Conservation (phyloP, 2,888 invertebrate genomes). For the Drosophila peninsularis region DNA sequence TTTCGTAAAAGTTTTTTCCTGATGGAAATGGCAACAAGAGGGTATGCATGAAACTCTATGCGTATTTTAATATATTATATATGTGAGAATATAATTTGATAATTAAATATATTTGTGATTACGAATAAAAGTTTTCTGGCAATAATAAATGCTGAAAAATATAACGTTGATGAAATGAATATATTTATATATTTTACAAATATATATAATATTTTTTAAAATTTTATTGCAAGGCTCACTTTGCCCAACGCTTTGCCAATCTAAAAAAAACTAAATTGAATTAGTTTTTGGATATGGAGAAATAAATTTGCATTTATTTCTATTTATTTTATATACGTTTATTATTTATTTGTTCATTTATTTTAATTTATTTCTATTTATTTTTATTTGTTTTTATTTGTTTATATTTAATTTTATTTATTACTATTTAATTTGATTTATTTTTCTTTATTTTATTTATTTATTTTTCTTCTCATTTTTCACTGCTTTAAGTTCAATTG, state of each 20-base stretch:
- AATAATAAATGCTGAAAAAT: neutral
- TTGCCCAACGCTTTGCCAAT: no score
- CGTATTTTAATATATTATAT: neutral
- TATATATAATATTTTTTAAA: no score
- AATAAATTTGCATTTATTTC: no score
- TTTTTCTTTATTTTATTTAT: neutral
- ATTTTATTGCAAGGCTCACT: no score
- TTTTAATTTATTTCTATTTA: no score
- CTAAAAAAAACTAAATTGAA: neutral
- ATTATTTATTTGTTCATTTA: no score
- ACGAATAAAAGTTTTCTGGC: neutral
- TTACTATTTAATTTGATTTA: no score
- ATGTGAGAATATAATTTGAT: neutral
- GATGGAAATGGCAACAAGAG: no score
- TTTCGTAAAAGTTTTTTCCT: neutral
- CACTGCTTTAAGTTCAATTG: neutral
- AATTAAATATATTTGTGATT: neutral
- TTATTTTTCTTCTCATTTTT: neutral
- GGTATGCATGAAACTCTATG: neutral
- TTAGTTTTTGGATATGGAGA: neutral
- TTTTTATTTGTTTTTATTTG: no score
- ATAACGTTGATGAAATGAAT: neutral
- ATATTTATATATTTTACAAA: no score
- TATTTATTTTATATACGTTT: no score
- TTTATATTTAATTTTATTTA: no score